These are phyloP conservation scores for Pseudomugil gertrudae DNA, from an alignment of 2,797 vertebrate genomes.

Conservation along the genomic window DNA sequence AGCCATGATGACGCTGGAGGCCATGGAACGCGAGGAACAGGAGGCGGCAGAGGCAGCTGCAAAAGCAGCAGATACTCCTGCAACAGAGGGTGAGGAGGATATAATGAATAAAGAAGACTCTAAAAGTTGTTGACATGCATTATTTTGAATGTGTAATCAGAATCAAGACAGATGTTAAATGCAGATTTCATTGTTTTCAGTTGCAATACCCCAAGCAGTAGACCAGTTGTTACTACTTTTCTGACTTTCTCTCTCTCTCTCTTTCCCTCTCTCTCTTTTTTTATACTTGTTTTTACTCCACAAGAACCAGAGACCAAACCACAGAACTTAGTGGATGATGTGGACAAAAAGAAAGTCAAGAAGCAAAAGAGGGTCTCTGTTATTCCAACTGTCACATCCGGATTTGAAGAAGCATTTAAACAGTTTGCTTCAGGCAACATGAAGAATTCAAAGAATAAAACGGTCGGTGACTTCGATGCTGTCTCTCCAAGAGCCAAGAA, in stretches of 20 bases:
- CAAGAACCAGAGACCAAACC: constrained; percentile 42
- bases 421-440: constrained; percentile 77
- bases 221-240: not conserved
- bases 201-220: not conserved
- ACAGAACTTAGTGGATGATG: constrained; percentile 40
- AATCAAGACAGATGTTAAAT: not conserved
- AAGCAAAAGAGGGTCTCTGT: constrained; percentile 71
- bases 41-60: constrained; percentile 59
- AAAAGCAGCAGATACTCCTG: constrained; percentile 41
- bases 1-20: constrained; percentile 81
- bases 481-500: constrained; percentile 24
- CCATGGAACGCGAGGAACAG: constrained; percentile 82
- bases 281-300: constrained; percentile 15
- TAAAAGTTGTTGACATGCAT: not conserved
- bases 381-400: constrained; percentile 64
- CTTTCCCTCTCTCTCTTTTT: not conserved
- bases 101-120: not conserved
- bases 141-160: not conserved
- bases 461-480: not conserved
- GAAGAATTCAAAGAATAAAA: not conserved
- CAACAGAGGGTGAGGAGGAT: constrained; percentile 34
- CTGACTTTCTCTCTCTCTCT: constrained; percentile 5
- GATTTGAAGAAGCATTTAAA: constrained; percentile 88
- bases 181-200: not conserved
- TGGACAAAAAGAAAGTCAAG: constrained; percentile 82